Base-by-base conservation (phyloP, 2,113 vertebrate genomes). In the Myotis brandtii region DNA sequence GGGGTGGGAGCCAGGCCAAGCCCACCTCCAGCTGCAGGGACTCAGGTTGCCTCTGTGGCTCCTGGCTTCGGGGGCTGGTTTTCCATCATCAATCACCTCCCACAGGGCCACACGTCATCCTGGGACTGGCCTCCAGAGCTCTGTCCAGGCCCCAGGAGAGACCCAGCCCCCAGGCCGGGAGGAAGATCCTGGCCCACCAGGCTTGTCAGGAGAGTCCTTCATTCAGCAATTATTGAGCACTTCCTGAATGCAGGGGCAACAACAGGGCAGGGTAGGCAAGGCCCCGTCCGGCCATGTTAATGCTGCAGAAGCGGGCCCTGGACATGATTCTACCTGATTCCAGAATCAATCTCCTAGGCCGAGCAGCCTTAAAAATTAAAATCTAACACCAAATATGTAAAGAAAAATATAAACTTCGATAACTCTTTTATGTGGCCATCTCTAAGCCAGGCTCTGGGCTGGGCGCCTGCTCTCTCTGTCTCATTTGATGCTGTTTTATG, bases 381-480 rank as follows among this genome's bases (percentile, higher is more conserved):
- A 34, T 73, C 43, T n/a, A 34, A 72, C 66, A 16, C 32, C 73
- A 52, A 84, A 73, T 66, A 9, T 21, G 21, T n/a, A 27, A 30
- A 18, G 13, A 27, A 20, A 27, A 46, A 27, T 32, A 32, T 32
- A 43, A 32, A 50, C 23, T 25, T 30, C 59, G 75, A 40, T 25
- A 77, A 2, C 46, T 67, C 6, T 56, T 40, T 77, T 21, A 14
- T 0, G 17, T 34, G 59, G 46, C 27, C 86, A 30, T 32, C 25
- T 16, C 73, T 18, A 48, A 34, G 34, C 48, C 54, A 56, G 62
- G 43, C 37, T 69, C 50, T 17, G 59, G 34, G 32, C 54, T 23
- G 32, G 27, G 12, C 4, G 0, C 30, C n/a, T 21, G 0, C 0
- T 59, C 40, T 66, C 81, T 0, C 9, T 5, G 3, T 25, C 69